A percentile compares a stretch with the other conserved stretches of the same genome.
Evolutionary conservation across 2,888 invertebrate species (phyloP).

Genomic region (Zaprionus obscuricornis): DNA sequence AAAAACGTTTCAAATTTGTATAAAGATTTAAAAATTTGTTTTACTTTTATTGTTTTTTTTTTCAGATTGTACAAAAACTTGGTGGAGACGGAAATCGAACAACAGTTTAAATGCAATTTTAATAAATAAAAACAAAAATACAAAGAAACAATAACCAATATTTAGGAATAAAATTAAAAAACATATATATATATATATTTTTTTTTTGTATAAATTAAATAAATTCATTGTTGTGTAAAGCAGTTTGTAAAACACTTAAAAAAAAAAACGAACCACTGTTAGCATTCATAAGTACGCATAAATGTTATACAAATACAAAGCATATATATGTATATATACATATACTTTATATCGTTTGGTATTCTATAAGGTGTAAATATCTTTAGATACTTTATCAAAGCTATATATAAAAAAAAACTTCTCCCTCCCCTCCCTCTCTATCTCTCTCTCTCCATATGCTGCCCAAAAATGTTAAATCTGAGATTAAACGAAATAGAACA

Average conservation of each 20-base stretch:
- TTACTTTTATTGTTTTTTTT: conserved; percentile 34
- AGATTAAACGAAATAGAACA: too few relatives aligned
- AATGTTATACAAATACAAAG: not conserved
- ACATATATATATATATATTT: conserved; percentile 54
- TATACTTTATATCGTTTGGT: not conserved
- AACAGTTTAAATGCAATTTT: conserved; percentile 92
- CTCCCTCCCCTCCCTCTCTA: too few relatives aligned
- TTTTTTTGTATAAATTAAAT: conserved; percentile 68
- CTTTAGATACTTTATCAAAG: too few relatives aligned
- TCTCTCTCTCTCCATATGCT: too few relatives aligned
- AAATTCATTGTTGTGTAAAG: conserved; percentile 62
- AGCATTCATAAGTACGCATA: not conserved
- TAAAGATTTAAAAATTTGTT: not conserved
- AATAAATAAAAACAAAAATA: too few relatives aligned
- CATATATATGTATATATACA: not conserved
- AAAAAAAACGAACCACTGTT: not conserved
- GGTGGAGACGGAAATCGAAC: conserved; percentile 92
- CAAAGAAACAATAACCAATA: conserved; percentile 43
- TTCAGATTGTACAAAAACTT: conserved; percentile 90
- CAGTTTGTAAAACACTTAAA: conserved; percentile 29
- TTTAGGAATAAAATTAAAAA: conserved; percentile 41
- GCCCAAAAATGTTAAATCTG: too few relatives aligned
- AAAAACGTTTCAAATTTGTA: too few relatives aligned
- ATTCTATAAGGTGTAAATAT: not conserved
- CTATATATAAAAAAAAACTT: too few relatives aligned